Conservation (phyloP, 2,113 vertebrate genomes). For the Cavia porcellus region DNA sequence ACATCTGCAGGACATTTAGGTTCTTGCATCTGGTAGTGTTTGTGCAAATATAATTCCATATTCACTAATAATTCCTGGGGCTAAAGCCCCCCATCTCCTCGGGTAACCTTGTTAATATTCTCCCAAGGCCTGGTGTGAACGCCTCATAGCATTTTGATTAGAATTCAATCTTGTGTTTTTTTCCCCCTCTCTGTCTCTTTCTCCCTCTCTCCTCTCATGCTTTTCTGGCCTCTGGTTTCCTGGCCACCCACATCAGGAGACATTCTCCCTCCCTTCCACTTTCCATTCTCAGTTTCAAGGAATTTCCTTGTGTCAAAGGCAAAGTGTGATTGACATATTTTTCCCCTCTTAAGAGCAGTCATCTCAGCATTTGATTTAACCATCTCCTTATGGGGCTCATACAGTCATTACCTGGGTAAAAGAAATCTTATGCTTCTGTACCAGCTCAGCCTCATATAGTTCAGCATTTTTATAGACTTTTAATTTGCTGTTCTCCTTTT, state of each 20-base stretch:
- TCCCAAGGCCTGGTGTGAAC: slow-evolving; percentile 92
- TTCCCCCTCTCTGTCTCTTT: slow-evolving; percentile 74
- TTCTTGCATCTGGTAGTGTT: slow-evolving; percentile 98
- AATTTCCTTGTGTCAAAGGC: slow-evolving; percentile 93
- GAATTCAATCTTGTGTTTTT: slow-evolving; percentile 89
- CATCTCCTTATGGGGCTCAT: slow-evolving; percentile 89
- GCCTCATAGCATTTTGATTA: slow-evolving; percentile 90
- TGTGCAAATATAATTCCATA: slow-evolving; percentile 98
- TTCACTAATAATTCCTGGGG: slow-evolving; percentile 97
- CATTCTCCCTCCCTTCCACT: slow-evolving; percentile 89
- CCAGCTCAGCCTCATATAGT: not conserved
- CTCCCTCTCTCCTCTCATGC: slow-evolving; percentile 85
- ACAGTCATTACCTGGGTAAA: slow-evolving; percentile 87
- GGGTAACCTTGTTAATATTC: slow-evolving; percentile 92
- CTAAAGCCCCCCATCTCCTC: slow-evolving; percentile 86
- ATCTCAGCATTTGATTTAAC: slow-evolving; percentile 89
- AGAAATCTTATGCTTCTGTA: slow-evolving; percentile 71
- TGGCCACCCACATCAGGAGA: slow-evolving; percentile 94
- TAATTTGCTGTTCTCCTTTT: slow-evolving; percentile 40
- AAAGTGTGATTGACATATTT: slow-evolving; percentile 92
- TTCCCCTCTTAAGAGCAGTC: slow-evolving; percentile 88
- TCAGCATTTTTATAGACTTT: slow-evolving; percentile 59
- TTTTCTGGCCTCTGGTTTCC: slow-evolving; percentile 93
- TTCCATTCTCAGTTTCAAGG: slow-evolving; percentile 91
- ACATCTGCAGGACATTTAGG: slow-evolving; percentile 96